Evolutionary conservation across 2,797 vertebrate genomes (phyloP).

Genomic region (Tachyglossus aculeatus): DNA sequence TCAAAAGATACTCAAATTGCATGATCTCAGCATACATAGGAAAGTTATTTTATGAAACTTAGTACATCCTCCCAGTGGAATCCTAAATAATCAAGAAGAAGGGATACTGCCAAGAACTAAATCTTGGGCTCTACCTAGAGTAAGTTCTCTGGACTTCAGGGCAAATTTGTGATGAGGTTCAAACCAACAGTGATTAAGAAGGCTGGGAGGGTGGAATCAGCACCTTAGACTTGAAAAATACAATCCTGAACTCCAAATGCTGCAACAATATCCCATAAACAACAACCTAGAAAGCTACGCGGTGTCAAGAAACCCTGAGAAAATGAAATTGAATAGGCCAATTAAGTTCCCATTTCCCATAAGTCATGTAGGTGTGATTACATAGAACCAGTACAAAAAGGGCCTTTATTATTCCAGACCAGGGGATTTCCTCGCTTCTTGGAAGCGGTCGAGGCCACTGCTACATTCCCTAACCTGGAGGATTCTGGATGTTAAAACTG

Average conservation of each 20-base stretch:
- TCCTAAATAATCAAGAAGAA: constrained; percentile 11
- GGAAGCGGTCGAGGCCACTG: background rate
- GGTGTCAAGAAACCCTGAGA: background rate
- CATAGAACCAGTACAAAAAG: background rate
- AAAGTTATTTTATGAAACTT: constrained; percentile 33
- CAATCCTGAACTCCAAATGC: background rate
- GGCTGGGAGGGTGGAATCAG: background rate
- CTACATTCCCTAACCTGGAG: background rate
- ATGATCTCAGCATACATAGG: constrained; percentile 22
- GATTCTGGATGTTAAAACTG: background rate
- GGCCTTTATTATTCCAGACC: background rate
- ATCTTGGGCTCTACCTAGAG: background rate
- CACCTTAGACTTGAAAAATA: background rate
- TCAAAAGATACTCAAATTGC: constrained; percentile 16
- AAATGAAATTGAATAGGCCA: background rate
- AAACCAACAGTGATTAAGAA: background rate
- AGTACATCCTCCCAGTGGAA: constrained; percentile 30
- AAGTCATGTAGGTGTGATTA: background rate
- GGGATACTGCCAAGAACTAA: constrained; percentile 2
- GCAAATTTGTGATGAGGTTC: background rate
- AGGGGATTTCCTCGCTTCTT: background rate
- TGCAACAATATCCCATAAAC: background rate
- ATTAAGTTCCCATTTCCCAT: background rate
- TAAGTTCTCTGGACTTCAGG: too few relatives aligned
- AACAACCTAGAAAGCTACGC: too few relatives aligned